Conservation (phyloP, 2,797 vertebrate genomes). For the Propithecus deckenii region DNA sequence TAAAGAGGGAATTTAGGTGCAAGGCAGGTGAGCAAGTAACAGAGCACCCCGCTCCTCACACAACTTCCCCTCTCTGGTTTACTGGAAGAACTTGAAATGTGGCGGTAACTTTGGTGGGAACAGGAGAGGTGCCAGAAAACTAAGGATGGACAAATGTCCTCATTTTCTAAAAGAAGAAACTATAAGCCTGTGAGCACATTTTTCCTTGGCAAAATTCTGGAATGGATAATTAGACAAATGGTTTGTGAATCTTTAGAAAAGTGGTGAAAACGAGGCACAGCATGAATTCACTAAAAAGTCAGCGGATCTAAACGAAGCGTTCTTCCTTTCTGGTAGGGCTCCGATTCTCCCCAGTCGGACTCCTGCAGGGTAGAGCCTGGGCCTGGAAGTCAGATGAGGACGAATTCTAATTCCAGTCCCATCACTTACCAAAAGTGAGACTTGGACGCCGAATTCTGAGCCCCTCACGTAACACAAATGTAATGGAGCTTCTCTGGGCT, state of each 20-base stretch:
- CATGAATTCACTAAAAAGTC: not conserved
- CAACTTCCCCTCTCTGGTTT: not conserved
- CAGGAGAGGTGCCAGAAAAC: not conserved
- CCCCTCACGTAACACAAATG: not conserved
- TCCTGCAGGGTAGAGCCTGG: not conserved
- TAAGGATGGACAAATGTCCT: constrained; percentile 9
- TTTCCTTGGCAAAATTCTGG: constrained; percentile 16
- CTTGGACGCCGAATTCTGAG: not conserved
- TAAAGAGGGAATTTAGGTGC: not conserved
- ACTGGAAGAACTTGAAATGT: not conserved
- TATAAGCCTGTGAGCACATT: not conserved
- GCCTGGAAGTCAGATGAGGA: not conserved
- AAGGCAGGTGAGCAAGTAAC: not conserved
- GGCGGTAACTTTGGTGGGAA: not conserved
- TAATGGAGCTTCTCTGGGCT: not conserved
- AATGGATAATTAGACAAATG: not conserved
- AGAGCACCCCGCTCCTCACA: not conserved
- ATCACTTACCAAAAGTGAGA: not conserved
- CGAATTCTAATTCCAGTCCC: not conserved
- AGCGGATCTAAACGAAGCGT: not conserved
- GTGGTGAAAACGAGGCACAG: not conserved
- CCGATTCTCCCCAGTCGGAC: not conserved
- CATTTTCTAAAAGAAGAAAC: constrained; percentile 24
- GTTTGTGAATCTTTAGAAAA: not conserved
- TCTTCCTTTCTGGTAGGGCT: not conserved